Evolutionary conservation across 2,797 vertebrate genomes (phyloP).

Genomic region (Sebastiscus tertius): DNA sequence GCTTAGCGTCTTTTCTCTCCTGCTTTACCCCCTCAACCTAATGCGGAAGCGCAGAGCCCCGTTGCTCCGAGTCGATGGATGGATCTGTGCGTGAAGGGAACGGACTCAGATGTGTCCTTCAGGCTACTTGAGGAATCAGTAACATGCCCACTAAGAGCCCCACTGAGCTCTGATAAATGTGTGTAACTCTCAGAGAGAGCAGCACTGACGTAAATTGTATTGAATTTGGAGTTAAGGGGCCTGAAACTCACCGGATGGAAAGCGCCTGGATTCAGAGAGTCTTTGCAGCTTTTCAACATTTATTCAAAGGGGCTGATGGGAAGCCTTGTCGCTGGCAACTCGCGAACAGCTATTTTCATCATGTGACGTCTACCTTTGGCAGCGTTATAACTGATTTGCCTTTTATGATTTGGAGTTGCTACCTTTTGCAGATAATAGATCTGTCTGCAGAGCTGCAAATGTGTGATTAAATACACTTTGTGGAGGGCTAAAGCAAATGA

Average conservation of each 20-base stretch:
- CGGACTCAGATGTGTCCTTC: slow-evolving; percentile 55
- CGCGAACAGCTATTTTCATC: slow-evolving; percentile 19
- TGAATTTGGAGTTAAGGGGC: slow-evolving; percentile 51
- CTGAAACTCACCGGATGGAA: slow-evolving; percentile 26
- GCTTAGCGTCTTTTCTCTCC: slow-evolving; percentile 13
- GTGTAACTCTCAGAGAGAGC: slow-evolving; percentile 26
- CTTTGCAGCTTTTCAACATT: slow-evolving; percentile 31
- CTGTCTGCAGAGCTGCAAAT: background rate
- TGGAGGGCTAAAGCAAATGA: background rate
- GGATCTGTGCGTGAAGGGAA: slow-evolving; percentile 11
- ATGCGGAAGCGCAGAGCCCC: slow-evolving; percentile 8
- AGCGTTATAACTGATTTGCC: slow-evolving; percentile 3
- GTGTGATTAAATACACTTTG: background rate
- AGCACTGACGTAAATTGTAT: slow-evolving; percentile 37
- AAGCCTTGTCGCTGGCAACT: background rate
- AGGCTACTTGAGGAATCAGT: slow-evolving; percentile 54
- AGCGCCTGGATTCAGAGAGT: background rate
- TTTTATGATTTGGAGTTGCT: slow-evolving; percentile 2
- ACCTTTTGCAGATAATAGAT: slow-evolving; percentile 11
- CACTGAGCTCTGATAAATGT: slow-evolving; percentile 57
- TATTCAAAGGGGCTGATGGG: slow-evolving; percentile 3
- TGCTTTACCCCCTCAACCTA: slow-evolving; percentile 4
- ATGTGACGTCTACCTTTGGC: slow-evolving; percentile 8
- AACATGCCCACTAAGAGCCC: slow-evolving; percentile 25
- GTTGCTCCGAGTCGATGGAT: slow-evolving; percentile 32